These are phyloP conservation scores for Archips crataeganus DNA, from an alignment of 2,888 invertebrate species.

Conservation along the genomic window DNA sequence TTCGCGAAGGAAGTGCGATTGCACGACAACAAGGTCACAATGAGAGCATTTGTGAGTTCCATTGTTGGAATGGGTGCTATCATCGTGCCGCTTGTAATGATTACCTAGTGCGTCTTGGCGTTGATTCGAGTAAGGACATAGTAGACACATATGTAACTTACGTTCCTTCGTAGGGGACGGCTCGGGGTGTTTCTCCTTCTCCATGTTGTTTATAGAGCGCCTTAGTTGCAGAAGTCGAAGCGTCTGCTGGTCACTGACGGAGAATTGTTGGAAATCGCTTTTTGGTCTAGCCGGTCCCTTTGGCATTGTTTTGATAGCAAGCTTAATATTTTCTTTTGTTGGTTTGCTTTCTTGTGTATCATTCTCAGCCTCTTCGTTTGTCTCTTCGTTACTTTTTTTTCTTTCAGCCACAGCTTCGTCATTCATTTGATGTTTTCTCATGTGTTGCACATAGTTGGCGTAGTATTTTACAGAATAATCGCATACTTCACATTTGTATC, in stretches of 20 bases:
- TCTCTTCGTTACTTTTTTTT: slow-evolving; percentile 68
- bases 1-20: slow-evolving; percentile 90
- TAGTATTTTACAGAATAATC: slow-evolving; percentile 96
- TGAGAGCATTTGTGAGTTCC: slow-evolving; percentile 90
- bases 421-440: slow-evolving; percentile 91
- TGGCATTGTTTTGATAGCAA: slow-evolving; percentile 81
- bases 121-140: slow-evolving; percentile 93
- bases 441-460: slow-evolving; percentile 93
- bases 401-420: slow-evolving; percentile 88
- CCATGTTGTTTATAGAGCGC: slow-evolving; percentile 73
- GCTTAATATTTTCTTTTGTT: slow-evolving; percentile 67
- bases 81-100: slow-evolving; percentile 90
- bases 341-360: slow-evolving; percentile 61
- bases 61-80: slow-evolving; percentile 84
- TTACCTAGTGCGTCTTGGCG: slow-evolving; percentile 90
- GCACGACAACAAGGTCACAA: slow-evolving; percentile 93
- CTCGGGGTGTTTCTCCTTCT: slow-evolving; percentile 72
- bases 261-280: slow-evolving; percentile 83
- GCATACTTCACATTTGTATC: slow-evolving; percentile 93
- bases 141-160: slow-evolving; percentile 88
- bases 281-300: slow-evolving; percentile 64
- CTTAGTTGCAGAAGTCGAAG: slow-evolving; percentile 85
- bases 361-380: slow-evolving; percentile 52
- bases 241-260: slow-evolving; percentile 87
- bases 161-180: slow-evolving; percentile 83